These are phyloP conservation scores for Hycleus cichorii DNA, from an alignment of 1,140 invertebrate genomes.

Conservation along the genomic window DNA sequence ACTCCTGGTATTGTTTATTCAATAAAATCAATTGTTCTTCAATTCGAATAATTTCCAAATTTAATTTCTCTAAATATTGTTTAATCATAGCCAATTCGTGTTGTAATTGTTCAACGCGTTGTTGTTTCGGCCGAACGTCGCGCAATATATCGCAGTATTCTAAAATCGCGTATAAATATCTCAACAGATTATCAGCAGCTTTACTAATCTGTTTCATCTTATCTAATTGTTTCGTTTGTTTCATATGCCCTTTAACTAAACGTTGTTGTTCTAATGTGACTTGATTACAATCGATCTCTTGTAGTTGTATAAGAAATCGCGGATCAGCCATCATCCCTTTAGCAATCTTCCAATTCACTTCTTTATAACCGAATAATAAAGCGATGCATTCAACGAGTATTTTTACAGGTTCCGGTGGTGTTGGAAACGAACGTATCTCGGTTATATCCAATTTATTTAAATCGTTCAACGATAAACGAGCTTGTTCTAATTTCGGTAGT, in stretches of 20 bases:
- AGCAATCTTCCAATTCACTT: constrained; percentile 82
- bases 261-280: constrained; percentile 68
- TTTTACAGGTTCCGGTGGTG: constrained; percentile 82
- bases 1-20: constrained; percentile 66
- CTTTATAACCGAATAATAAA: constrained; percentile 71
- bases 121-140: constrained; percentile 83
- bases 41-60: constrained; percentile 63
- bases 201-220: constrained; percentile 70
- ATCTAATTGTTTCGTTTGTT: constrained; percentile 60
- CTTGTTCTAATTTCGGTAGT: constrained; percentile 72
- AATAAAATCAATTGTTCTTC: constrained; percentile 54
- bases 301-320: constrained; percentile 68
- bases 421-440: constrained; percentile 84
- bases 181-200: constrained; percentile 75
- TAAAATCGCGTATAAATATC: constrained; percentile 78
- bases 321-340: constrained; percentile 87
- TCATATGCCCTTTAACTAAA: constrained; percentile 62
- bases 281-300: constrained; percentile 78
- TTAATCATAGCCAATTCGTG: constrained; percentile 51
- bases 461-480: constrained; percentile 66
- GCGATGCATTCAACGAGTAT: constrained; percentile 80
- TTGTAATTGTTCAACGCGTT: constrained; percentile 69
- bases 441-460: constrained; percentile 85
- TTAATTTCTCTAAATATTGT: constrained; percentile 66
- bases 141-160: constrained; percentile 78